These are phyloP conservation scores for Melanotus villosus DNA, from an alignment of 2,888 invertebrate genomes.

Conservation along the genomic window DNA sequence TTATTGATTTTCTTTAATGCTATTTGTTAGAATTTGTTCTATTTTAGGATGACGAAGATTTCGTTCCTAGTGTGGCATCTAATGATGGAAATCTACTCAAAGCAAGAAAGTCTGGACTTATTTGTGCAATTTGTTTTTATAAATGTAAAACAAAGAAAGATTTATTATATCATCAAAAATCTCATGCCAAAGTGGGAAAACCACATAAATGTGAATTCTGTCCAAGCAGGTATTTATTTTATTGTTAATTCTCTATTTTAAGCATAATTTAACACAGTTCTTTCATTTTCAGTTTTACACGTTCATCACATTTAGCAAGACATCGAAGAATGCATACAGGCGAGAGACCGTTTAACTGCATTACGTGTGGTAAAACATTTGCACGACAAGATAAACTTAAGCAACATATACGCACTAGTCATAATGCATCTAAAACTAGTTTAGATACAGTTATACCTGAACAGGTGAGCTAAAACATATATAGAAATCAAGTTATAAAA, in stretches of 20 bases:
- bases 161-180: conserved; percentile 37
- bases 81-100: background rate
- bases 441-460: background rate
- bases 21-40: background rate
- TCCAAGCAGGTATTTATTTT: conserved; percentile 57
- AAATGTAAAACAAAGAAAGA: conserved; percentile 41
- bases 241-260: background rate
- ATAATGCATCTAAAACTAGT: conserved; percentile 63
- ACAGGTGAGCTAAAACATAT: background rate
- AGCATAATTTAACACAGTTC: background rate
- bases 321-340: conserved; percentile 82
- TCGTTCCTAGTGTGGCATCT: background rate
- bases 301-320: conserved; percentile 78
- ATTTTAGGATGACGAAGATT: background rate
- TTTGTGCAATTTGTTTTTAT: conserved; percentile 39
- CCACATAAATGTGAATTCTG: conserved; percentile 60
- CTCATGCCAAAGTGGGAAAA: conserved; percentile 36
- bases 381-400: conserved; percentile 81
- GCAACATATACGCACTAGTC: conserved; percentile 76
- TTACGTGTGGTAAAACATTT: conserved; percentile 79
- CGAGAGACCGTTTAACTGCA: conserved; percentile 79
- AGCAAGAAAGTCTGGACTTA: conserved; percentile 23
- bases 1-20: background rate
- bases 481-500: too few species aligned
- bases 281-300: conserved; percentile 73